phyloP scores from a whole-genome alignment of 2,113 vertebrate genomes.

The Mixornis gularis region DNA sequence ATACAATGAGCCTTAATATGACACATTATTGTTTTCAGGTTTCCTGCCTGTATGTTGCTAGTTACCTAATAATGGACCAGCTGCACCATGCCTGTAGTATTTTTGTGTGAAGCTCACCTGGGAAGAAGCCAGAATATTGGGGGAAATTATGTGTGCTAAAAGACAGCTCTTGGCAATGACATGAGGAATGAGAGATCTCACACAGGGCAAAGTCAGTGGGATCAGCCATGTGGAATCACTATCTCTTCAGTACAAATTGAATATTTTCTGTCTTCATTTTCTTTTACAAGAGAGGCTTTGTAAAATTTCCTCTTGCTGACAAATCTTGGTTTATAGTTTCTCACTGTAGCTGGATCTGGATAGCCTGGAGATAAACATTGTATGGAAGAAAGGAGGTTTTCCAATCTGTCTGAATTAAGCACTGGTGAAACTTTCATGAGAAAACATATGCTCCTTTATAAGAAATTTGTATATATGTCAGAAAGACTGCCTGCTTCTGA shows the following conservation, averaged over 20 bases:
- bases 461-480: not conserved
- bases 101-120: not conserved
- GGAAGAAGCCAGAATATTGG: slow-evolving; percentile 4
- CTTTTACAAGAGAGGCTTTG: not conserved
- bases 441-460: not conserved
- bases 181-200: slow-evolving; percentile 7
- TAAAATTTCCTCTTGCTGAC: not conserved
- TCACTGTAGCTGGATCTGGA: not conserved
- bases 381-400: not conserved
- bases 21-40: not conserved
- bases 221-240: not conserved
- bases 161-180: not conserved
- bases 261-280: slow-evolving; percentile 38
- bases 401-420: slow-evolving; percentile 18
- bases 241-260: slow-evolving; percentile 31
- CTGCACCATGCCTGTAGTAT: not conserved
- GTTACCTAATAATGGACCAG: not conserved
- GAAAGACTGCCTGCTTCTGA: not conserved
- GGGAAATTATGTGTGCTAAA: slow-evolving; percentile 14
- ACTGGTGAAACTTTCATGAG: slow-evolving; percentile 38
- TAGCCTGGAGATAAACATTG: slow-evolving; percentile 30
- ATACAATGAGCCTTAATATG: not conserved
- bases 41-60: not conserved
- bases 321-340: not conserved
- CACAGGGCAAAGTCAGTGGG: not conserved